Conservation (phyloP, 2,797 vertebrate species). For the Nyctalus aviator region DNA sequence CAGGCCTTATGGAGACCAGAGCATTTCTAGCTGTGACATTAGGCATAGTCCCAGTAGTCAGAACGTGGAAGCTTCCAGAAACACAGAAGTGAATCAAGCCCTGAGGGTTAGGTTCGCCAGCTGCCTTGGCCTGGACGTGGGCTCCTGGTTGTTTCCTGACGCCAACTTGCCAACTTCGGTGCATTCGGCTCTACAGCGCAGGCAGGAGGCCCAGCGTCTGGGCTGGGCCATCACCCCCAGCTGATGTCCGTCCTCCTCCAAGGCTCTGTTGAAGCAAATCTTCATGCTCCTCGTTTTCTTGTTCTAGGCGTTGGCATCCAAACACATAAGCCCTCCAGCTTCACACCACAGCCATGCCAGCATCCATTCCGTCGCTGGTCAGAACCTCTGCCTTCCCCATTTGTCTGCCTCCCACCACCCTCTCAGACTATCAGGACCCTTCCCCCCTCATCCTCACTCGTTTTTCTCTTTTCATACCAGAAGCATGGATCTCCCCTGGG, state of each 20-base stretch:
- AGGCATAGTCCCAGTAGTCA: neutral
- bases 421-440: neutral
- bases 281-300: neutral
- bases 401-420: neutral
- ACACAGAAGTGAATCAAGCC: neutral
- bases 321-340: neutral
- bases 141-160: neutral
- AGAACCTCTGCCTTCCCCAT: neutral
- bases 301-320: neutral
- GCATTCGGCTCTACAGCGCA: neutral
- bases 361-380: fast-evolving
- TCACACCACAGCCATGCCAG: neutral
- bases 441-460: neutral
- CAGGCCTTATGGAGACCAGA: neutral
- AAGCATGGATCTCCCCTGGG: neutral
- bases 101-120: neutral
- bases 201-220: neutral
- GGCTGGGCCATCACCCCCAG: neutral
- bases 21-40: neutral
- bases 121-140: neutral
- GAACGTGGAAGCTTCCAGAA: conserved; percentile 9
- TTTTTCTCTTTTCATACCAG: neutral
- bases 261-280: neutral
- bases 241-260: neutral
- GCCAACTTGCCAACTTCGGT: neutral